Evolutionary conservation across 2,888 invertebrate genomes (phyloP).

Genomic region (Stenolophus ochropezus): DNA sequence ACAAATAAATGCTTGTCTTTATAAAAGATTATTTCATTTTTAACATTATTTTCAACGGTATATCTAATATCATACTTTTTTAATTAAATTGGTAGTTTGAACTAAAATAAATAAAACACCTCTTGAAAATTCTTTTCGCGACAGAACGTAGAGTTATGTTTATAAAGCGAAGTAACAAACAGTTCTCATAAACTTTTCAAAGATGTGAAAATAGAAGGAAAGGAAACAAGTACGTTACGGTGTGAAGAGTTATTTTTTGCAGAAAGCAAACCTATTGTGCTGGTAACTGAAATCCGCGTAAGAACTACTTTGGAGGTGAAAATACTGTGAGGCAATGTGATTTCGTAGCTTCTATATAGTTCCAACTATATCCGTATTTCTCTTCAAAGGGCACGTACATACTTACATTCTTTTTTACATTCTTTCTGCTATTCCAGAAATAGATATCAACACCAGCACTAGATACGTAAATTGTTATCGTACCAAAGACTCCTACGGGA

Average conservation of each 20-base stretch:
- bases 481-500: background rate
- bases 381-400: background rate
- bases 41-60: no score
- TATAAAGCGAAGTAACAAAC: background rate
- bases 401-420: background rate
- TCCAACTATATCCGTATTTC: constrained; percentile 19
- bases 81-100: no score
- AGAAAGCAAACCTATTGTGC: constrained; percentile 24
- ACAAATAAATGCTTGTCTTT: no score
- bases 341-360: constrained; percentile 5
- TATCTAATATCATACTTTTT: no score
- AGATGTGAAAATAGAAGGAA: background rate
- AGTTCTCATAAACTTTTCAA: background rate
- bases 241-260: constrained; percentile 5
- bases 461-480: background rate
- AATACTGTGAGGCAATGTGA: background rate
- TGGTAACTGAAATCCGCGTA: constrained; percentile 35
- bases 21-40: no score
- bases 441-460: background rate
- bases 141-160: background rate
- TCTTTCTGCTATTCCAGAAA: background rate
- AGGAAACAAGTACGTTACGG: background rate
- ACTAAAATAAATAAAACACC: no score
- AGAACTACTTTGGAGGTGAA: constrained; percentile 32
- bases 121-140: no score